Evolutionary conservation across 2,888 invertebrate species (phyloP).

Genomic region (Lasioglossum vierecki): DNA sequence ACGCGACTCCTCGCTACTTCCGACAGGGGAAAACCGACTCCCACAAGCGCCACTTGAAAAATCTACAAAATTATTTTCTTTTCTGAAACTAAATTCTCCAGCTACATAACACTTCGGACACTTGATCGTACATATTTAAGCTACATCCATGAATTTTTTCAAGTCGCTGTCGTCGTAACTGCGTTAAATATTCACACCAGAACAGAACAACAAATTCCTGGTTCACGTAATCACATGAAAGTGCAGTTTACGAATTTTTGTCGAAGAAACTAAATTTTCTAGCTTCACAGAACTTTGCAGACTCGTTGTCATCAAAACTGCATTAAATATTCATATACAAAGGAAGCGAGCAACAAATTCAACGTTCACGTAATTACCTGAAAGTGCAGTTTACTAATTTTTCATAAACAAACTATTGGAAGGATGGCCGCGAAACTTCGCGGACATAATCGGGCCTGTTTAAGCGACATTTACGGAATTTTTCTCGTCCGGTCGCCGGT

Average conservation of each 20-base stretch:
- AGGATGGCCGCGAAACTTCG: neutral
- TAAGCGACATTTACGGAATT: neutral
- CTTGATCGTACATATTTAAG: neutral
- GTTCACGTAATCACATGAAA: neutral
- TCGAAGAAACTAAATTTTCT: too few species aligned
- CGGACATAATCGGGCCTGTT: neutral
- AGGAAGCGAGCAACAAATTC: neutral
- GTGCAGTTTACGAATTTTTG: too few species aligned
- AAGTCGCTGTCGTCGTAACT: neutral
- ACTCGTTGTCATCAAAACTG: neutral
- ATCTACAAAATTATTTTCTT: neutral
- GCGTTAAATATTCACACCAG: neutral
- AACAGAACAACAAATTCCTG: neutral
- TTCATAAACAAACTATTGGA: too few species aligned
- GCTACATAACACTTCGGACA: neutral
- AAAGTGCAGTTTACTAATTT: too few species aligned
- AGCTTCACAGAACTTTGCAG: neutral
- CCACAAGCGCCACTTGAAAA: neutral
- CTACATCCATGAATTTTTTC: neutral
- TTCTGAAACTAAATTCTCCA: neutral
- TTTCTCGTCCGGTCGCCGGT: neutral
- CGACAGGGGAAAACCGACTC: slow-evolving; percentile 36
- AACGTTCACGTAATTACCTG: neutral
- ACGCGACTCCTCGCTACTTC: slow-evolving; percentile 10
- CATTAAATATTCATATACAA: neutral